Conservation (phyloP, 2,113 vertebrate genomes). For the Melanostigma gelatinosum region DNA sequence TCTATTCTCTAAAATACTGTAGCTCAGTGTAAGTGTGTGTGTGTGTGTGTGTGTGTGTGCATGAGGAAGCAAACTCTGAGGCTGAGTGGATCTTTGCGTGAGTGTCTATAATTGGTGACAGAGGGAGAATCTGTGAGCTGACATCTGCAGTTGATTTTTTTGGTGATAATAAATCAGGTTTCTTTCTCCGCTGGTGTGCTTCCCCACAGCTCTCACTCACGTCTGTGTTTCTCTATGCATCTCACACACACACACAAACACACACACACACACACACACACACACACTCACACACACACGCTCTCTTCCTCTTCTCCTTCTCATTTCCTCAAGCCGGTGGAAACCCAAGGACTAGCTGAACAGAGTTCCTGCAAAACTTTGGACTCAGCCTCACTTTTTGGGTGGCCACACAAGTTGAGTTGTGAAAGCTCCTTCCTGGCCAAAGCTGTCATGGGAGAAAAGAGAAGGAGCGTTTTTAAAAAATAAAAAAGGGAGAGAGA, state of each 20-base stretch:
- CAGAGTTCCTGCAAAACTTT: slow-evolving; percentile 70
- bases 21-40: not conserved
- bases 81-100: slow-evolving; percentile 83
- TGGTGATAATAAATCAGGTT: slow-evolving; percentile 91
- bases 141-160: slow-evolving; percentile 91
- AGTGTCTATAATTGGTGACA: slow-evolving; percentile 89
- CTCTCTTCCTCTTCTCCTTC: slow-evolving; percentile 53
- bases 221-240: slow-evolving; percentile 42
- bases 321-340: slow-evolving; percentile 69
- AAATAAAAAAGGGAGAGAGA: slow-evolving; percentile 46
- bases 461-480: slow-evolving; percentile 25
- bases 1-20: not conserved
- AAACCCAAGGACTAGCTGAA: slow-evolving; percentile 70
- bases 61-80: slow-evolving; percentile 42
- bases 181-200: slow-evolving; percentile 81
- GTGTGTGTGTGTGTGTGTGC: slow-evolving; percentile 10
- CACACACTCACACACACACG: not conserved
- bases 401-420: slow-evolving; percentile 78
- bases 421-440: slow-evolving; percentile 77
- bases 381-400: slow-evolving; percentile 69
- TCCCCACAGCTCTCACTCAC: slow-evolving; percentile 74
- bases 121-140: slow-evolving; percentile 81
- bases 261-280: not conserved
- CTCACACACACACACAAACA: slow-evolving; percentile 36
- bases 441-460: slow-evolving; percentile 59